Conservation (phyloP, 2,797 vertebrate species). For the Nannoperca obscura region DNA sequence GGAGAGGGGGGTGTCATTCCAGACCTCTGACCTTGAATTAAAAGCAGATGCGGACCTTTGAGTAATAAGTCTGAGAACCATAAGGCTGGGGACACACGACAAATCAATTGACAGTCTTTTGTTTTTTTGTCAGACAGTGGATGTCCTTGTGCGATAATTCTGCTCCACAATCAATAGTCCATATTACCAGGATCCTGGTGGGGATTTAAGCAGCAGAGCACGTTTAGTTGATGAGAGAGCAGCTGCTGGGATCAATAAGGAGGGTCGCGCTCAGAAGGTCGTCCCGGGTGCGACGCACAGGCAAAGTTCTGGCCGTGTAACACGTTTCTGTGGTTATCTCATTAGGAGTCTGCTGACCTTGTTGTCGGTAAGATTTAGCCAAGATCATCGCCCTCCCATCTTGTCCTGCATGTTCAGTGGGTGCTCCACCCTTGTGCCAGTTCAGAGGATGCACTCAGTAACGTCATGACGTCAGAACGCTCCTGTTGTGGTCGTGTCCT, state of each 20-base stretch:
- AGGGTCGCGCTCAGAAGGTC: constrained; percentile 37
- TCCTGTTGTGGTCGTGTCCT: not conserved
- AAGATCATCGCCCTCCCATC: not conserved
- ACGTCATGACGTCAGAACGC: not conserved
- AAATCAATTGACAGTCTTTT: constrained; percentile 53
- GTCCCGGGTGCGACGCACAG: not conserved
- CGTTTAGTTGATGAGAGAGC: constrained; percentile 47
- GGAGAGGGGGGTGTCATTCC: too few relatives aligned
- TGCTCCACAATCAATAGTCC: constrained; percentile 71
- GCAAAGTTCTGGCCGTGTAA: not conserved
- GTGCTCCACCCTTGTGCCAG: not conserved
- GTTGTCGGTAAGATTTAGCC: too few relatives aligned
- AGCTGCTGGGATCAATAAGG: constrained; percentile 71
- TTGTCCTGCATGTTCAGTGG: not conserved
- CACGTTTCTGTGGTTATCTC: not conserved
- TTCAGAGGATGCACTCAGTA: not conserved
- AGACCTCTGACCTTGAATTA: too few relatives aligned
- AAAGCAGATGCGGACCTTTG: too few relatives aligned
- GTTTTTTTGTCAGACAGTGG: constrained; percentile 40
- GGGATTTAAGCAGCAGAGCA: constrained; percentile 53
- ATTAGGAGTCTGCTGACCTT: not conserved
- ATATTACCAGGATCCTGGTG: constrained; percentile 59
- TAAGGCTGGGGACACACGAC: constrained; percentile 34
- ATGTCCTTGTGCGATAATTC: constrained; percentile 59
- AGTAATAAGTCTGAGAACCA: not conserved